These are phyloP conservation scores for Synergus gifuensis DNA, from an alignment of 2,888 invertebrate species.

Conservation along the genomic window DNA sequence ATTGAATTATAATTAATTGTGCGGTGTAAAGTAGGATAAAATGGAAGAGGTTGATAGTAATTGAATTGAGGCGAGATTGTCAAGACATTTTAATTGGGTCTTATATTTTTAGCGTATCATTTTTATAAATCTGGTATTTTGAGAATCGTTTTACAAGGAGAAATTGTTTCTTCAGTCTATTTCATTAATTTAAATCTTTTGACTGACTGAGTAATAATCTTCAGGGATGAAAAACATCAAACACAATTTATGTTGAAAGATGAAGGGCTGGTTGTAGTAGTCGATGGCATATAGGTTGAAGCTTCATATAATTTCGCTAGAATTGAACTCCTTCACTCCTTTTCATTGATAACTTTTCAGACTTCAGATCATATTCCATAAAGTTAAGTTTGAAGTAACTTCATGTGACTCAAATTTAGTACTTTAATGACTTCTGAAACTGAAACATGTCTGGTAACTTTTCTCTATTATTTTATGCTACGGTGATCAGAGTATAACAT, in stretches of 20 bases:
- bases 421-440: conserved; percentile 17
- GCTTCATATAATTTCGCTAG: background rate
- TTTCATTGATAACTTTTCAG: conserved; percentile 26
- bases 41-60: background rate
- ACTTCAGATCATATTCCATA: conserved; percentile 9
- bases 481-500: background rate
- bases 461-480: background rate
- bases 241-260: background rate
- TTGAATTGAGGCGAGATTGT: background rate
- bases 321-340: conserved; percentile 23
- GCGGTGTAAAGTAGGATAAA: background rate
- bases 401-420: conserved; percentile 1
- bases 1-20: background rate
- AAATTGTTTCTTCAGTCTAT: too few relatives aligned
- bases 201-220: background rate
- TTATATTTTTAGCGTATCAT: too few relatives aligned
- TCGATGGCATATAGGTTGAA: background rate
- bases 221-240: background rate
- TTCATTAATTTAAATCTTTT: background rate
- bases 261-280: background rate
- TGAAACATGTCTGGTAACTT: background rate
- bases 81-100: background rate
- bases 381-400: conserved; percentile 2
- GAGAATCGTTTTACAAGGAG: too few relatives aligned
- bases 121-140: too few relatives aligned